Evolutionary conservation across 53 echinoderm and acorn worm genomes (phyloP).

Genomic region (Paelopatides confundens): DNA sequence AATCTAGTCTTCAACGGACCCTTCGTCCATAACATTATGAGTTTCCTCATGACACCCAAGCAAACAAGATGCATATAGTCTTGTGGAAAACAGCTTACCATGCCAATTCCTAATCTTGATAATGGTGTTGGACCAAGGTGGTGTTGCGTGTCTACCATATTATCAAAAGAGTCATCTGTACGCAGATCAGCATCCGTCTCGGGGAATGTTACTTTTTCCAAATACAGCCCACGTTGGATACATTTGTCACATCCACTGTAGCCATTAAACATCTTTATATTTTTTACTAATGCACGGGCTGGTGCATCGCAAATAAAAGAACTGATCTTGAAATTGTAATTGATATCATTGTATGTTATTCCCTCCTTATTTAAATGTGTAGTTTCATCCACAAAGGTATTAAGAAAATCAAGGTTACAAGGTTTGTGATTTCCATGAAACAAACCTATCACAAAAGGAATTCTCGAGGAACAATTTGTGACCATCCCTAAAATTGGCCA

Average conservation of each 20-base stretch:
- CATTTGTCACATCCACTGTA: conserved; percentile 61
- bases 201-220: conserved; percentile 48
- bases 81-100: conserved; percentile 19
- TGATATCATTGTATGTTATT: conserved; percentile 24
- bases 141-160: conserved; percentile 10
- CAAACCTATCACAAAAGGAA: conserved; percentile 60
- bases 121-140: conserved; percentile 31
- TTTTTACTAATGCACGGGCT: conserved; percentile 66
- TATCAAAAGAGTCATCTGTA: conserved; percentile 9
- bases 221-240: conserved; percentile 11
- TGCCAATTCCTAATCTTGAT: not conserved
- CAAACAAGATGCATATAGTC: conserved; percentile 55
- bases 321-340: conserved; percentile 18
- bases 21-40: conserved; percentile 15
- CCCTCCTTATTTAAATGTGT: conserved; percentile 31
- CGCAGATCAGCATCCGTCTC: conserved; percentile 36
- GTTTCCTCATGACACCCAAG: conserved; percentile 41
- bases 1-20: conserved; percentile 43
- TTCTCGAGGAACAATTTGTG: not conserved
- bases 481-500: conserved; percentile 69
- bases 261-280: conserved; percentile 39
- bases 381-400: conserved; percentile 53
- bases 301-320: conserved; percentile 67
- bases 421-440: conserved; percentile 58
- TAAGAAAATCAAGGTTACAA: conserved; percentile 27